Conservation (phyloP, 1,140 invertebrate species). For the Semibalanus balanoides region DNA sequence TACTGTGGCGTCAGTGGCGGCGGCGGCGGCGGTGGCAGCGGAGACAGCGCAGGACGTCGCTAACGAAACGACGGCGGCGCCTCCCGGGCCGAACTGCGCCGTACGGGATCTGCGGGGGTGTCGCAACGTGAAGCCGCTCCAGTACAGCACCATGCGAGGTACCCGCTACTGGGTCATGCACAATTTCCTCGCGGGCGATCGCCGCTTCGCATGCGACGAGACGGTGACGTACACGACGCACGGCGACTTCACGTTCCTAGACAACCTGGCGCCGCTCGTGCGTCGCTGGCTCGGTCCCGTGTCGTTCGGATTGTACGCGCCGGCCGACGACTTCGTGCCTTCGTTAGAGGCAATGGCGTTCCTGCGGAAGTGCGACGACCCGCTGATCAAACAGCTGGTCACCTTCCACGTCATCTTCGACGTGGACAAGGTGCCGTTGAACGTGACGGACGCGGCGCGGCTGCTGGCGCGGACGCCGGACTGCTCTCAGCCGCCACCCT, state of each 20-base stretch:
- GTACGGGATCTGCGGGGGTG: not conserved
- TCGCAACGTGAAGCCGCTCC: not conserved
- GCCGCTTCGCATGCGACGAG: constrained; percentile 50
- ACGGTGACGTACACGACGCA: constrained; percentile 83
- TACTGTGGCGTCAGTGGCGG: not conserved
- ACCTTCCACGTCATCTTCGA: constrained; percentile 22
- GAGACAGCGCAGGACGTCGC: too few species aligned
- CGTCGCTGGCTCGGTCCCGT: constrained; percentile 40
- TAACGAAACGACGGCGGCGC: not conserved
- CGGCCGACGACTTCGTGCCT: constrained; percentile 48
- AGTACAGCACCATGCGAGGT: not conserved
- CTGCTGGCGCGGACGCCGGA: constrained; percentile 13
- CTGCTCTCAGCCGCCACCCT: constrained; percentile 16
- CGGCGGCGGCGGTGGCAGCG: too few species aligned
- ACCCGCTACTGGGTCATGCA: constrained; percentile 69
- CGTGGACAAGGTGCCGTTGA: constrained; percentile 17
- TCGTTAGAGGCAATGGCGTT: constrained; percentile 51
- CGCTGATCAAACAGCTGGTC: constrained; percentile 17
- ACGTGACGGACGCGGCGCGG: constrained; percentile 14
- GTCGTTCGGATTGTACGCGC: constrained; percentile 58
- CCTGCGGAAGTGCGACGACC: constrained; percentile 19
- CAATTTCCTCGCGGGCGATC: constrained; percentile 52
- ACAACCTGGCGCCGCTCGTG: constrained; percentile 66
- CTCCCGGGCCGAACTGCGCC: not conserved
- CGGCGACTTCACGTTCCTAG: constrained; percentile 76